These are phyloP conservation scores for Synaphobranchus kaupii DNA, from an alignment of 2,797 vertebrate species.

Conservation along the genomic window DNA sequence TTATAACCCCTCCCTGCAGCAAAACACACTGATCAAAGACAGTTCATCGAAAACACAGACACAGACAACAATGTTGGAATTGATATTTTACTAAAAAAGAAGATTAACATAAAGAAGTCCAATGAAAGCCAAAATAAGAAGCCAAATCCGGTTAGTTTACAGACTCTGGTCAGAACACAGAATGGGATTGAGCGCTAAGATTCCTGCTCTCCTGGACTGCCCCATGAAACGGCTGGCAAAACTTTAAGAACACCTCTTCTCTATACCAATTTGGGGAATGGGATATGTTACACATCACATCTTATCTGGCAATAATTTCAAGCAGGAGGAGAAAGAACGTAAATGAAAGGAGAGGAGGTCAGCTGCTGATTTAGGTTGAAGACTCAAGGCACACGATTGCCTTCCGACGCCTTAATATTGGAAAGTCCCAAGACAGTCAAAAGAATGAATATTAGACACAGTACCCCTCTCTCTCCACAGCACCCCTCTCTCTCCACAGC, in stretches of 20 bases:
- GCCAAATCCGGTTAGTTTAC: constrained; percentile 46
- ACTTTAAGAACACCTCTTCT: constrained; percentile 16
- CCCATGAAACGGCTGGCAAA: constrained; percentile 13
- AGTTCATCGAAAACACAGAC: constrained; percentile 55
- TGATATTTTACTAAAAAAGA: constrained; percentile 73
- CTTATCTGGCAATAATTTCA: constrained; percentile 27
- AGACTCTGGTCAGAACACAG: constrained; percentile 39
- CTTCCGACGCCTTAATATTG: background rate
- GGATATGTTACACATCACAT: constrained; percentile 30
- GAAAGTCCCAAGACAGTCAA: constrained; percentile 1
- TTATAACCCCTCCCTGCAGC: background rate
- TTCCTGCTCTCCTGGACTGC: constrained; percentile 8
- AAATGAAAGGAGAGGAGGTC: background rate
- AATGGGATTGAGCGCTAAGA: constrained; percentile 1
- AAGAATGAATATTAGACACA: background rate
- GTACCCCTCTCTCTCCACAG: constrained; percentile 11
- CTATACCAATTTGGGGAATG: constrained; percentile 41
- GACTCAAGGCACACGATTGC: constrained; percentile 20
- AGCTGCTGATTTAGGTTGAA: constrained; percentile 2
- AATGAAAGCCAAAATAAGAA: constrained; percentile 54
- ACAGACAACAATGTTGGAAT: constrained; percentile 51
- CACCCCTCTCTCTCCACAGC: constrained; percentile 19
- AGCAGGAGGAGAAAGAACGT: constrained; percentile 34
- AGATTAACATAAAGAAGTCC: constrained; percentile 62
- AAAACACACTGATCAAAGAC: background rate